Evolutionary conservation across 1,140 invertebrate species (phyloP).

Genomic region (Zaprionus tsacasi): DNA sequence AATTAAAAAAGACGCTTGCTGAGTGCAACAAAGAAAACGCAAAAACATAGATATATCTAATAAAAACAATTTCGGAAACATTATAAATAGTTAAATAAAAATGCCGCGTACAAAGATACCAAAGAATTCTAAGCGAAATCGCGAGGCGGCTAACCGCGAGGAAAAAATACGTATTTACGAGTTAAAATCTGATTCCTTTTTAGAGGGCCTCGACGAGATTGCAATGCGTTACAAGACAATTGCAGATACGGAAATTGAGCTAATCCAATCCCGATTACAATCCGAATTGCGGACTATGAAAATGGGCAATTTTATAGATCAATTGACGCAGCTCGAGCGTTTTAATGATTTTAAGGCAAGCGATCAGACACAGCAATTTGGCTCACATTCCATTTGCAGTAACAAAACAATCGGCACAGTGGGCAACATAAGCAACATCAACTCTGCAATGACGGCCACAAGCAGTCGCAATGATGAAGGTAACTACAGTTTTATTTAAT

Average conservation of each 20-base stretch:
- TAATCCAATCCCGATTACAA: conserved; percentile 42
- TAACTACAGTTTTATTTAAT: conserved; percentile 15
- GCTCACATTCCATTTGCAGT: conserved; percentile 54
- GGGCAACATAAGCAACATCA: conserved; percentile 15
- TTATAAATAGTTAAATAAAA: conserved; percentile 9
- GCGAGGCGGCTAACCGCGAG: conserved; percentile 72
- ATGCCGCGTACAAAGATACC: conserved; percentile 82
- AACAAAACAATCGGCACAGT: conserved; percentile 39
- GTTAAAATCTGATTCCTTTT: conserved; percentile 62
- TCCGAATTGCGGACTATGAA: conserved; percentile 65
- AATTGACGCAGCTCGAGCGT: conserved; percentile 40
- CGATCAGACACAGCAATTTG: conserved; percentile 60
- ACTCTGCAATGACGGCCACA: neutral
- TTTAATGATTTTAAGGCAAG: conserved; percentile 66
- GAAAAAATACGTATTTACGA: conserved; percentile 76
- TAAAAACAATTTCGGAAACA: neutral
- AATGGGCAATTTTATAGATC: conserved; percentile 46
- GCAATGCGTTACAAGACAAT: conserved; percentile 43
- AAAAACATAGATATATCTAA: neutral
- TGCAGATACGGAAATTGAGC: conserved; percentile 47
- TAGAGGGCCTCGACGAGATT: conserved; percentile 57
- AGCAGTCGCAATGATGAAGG: conserved; percentile 78
- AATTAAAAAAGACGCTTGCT: conserved; percentile 38
- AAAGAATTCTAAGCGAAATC: conserved; percentile 79
- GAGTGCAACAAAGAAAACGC: neutral